Conservation (phyloP, 2,113 vertebrate species). For the Nothobranchius furzeri region DNA sequence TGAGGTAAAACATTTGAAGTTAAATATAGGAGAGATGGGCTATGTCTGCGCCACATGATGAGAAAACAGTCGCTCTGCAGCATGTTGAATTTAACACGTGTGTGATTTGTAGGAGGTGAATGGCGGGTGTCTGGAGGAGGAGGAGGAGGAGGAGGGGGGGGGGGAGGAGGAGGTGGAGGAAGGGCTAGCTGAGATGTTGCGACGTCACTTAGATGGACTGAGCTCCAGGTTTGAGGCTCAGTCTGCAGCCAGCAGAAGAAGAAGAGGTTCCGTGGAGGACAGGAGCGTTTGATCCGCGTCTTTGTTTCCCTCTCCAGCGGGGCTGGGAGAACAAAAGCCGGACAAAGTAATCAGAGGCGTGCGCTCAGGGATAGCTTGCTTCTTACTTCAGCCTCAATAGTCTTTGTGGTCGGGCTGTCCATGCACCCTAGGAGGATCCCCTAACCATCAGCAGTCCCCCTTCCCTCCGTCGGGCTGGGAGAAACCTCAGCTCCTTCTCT, state of each 20-base stretch:
- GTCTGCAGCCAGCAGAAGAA: slow-evolving; percentile 72
- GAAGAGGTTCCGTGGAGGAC: slow-evolving; percentile 48
- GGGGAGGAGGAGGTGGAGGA: slow-evolving; percentile 23
- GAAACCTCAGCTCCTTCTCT: slow-evolving; percentile 48
- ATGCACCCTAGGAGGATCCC: slow-evolving; percentile 68
- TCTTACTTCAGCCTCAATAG: slow-evolving; percentile 61
- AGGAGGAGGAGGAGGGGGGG: slow-evolving; percentile 1
- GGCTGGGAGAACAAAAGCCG: slow-evolving; percentile 59
- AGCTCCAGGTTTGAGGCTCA: slow-evolving; percentile 62
- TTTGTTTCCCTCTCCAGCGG: slow-evolving; percentile 33
- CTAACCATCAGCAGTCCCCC: slow-evolving; percentile 31
- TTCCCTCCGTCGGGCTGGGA: slow-evolving; percentile 45
- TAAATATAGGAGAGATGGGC: too few species aligned
- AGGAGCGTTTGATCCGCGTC: slow-evolving; percentile 43
- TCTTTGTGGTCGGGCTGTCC: slow-evolving; percentile 69
- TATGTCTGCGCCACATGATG: too few species aligned
- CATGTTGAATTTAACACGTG: slow-evolving; percentile 5
- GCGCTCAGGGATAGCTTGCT: slow-evolving; percentile 59
- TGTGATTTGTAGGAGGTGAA: slow-evolving; percentile 31
- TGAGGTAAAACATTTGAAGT: too few species aligned
- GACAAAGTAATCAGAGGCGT: slow-evolving; percentile 45
- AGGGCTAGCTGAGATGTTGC: slow-evolving; percentile 60
- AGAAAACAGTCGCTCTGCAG: not conserved
- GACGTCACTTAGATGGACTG: slow-evolving; percentile 74
- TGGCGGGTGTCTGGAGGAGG: slow-evolving; percentile 16